A percentile compares a stretch with the other conserved stretches of the same genome.
Conservation (phyloP, 35 echinoderm and acorn worm species). For the Lytechinus pictus region DNA sequence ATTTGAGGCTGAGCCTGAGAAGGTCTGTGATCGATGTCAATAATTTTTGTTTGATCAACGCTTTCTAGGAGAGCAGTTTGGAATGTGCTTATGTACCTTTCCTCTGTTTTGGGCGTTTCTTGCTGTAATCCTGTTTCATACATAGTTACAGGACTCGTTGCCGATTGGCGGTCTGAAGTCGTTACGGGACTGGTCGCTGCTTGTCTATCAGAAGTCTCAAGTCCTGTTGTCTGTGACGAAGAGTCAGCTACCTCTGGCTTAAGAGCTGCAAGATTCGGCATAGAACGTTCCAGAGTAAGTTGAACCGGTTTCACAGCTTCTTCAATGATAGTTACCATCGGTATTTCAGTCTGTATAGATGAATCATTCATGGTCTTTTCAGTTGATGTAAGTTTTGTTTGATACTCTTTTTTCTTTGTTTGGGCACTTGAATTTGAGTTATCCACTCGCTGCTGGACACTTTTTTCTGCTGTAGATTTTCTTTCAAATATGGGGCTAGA, state of each 20-base stretch:
- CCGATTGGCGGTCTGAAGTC: not conserved
- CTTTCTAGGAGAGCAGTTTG: conserved; percentile 43
- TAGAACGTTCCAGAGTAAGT: not conserved
- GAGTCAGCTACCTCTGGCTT: conserved; percentile 9
- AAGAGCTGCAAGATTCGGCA: not conserved
- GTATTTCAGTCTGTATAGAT: conserved; percentile 27
- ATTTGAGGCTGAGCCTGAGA: not conserved
- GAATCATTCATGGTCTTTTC: conserved; percentile 27
- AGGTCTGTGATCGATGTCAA: not conserved
- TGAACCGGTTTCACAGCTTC: conserved; percentile 40
- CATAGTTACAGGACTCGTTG: conserved; percentile 27
- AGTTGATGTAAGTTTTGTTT: not conserved
- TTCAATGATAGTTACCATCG: conserved; percentile 1
- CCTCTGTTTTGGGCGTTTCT: not conserved
- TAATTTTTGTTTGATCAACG: not conserved
- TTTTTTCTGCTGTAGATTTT: conserved; percentile 20
- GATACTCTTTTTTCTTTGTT: not conserved
- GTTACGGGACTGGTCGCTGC: conserved; percentile 33
- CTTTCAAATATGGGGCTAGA: not conserved
- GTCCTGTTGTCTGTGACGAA: not conserved
- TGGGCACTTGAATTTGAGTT: not conserved
- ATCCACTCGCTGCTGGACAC: not conserved
- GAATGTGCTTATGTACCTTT: conserved; percentile 32
- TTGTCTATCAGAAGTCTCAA: not conserved
- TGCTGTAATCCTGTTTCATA: not conserved